Base-by-base conservation (phyloP, 2,113 vertebrate genomes). In the Mastomys natalensis region DNA sequence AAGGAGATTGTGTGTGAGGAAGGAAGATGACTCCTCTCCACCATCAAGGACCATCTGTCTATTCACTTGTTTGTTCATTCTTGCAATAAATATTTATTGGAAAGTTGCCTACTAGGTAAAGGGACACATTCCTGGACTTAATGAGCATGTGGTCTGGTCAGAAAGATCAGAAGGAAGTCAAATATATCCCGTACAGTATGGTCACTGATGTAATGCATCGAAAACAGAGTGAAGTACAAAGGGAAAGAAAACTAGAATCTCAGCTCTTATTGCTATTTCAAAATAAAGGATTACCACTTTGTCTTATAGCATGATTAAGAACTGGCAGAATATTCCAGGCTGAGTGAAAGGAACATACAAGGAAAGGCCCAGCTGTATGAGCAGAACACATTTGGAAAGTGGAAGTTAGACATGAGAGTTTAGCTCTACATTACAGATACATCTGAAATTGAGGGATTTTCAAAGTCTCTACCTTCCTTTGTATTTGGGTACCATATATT, bases 21-120 rank as follows among this genome's bases (percentile, higher is more conserved):
- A 81, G 72, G 40, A 84, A 17, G 43, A 81, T 26, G 62, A 53
- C 45, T 68, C 80, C 48, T 53, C 5, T 91, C 26, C 86, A 7
- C 37, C 68, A 48, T 64, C 60, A 68, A 87, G 37, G 58, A 88
- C 91, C 90, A 94, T 94, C 76, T 95, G 92, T 89, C 89, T 95
- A 82, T 95, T 92, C 94, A 93, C 94, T 95, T 93, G 92, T 96
- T 97, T 97, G 88, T 73, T 72, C 53, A 81, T 96, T 97, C 92
- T 92, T 94, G 92, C 40, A 72, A 70, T 98, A 98, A 97, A 97
- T 98, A 97, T 97, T 98, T 97, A 96, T 70, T 97, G 95, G 90
- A 96, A 60, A 40, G 24, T 95, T 97, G 95, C 94, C 90, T 90
- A 97, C 40, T 95, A 95, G 96, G 97, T 97, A 95, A 96, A 93